These are phyloP conservation scores for Doris montereyensis DNA, from an alignment of 2,888 invertebrate genomes.

Conservation along the genomic window DNA sequence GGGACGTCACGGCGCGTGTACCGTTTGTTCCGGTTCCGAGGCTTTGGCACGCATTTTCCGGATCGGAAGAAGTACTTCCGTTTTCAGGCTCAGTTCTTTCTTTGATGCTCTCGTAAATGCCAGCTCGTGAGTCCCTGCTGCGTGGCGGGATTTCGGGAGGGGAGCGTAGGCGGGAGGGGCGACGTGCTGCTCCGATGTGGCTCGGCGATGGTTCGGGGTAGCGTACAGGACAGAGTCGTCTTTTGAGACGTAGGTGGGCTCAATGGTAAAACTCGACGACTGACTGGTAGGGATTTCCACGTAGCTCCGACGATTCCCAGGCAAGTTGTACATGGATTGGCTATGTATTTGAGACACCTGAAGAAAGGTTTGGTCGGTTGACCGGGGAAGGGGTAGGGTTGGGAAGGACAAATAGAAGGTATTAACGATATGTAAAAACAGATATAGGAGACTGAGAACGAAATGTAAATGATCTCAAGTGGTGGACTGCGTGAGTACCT, in stretches of 20 bases:
- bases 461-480: too few relatives aligned
- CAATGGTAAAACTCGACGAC: conserved; percentile 42
- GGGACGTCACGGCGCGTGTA: background rate
- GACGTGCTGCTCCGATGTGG: too few relatives aligned
- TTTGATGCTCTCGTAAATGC: conserved; percentile 47
- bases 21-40: conserved; percentile 22
- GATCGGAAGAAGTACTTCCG: conserved; percentile 37
- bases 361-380: too few relatives aligned
- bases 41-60: conserved; percentile 37
- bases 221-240: conserved; percentile 40
- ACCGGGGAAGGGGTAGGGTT: too few relatives aligned
- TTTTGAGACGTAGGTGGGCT: conserved; percentile 37
- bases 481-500: too few relatives aligned
- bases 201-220: too few relatives aligned
- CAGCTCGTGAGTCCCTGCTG: background rate
- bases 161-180: conserved; percentile 2
- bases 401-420: too few relatives aligned
- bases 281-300: conserved; percentile 41
- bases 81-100: conserved; percentile 47
- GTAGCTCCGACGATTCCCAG: conserved; percentile 47
- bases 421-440: too few relatives aligned
- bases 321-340: conserved; percentile 46
- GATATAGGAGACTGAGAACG: too few relatives aligned
- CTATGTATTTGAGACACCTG: conserved; percentile 27
- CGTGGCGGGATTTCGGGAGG: conserved; percentile 28